Evolutionary conservation across 2,888 invertebrate genomes (phyloP).

Genomic region (Drosophila diplacantha): DNA sequence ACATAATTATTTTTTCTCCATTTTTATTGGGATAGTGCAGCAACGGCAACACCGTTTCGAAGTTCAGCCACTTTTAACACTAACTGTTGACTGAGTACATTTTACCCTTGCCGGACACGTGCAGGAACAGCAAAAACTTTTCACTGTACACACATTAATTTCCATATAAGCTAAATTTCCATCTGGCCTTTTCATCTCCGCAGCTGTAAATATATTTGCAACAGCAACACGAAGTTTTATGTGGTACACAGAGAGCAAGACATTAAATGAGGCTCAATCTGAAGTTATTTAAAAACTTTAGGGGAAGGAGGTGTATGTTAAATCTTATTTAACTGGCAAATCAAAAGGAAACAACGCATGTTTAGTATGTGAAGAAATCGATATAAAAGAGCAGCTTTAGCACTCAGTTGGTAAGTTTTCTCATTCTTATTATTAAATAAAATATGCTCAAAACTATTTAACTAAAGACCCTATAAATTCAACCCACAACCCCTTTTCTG

Average conservation of each 20-base stretch:
- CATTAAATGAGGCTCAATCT: neutral
- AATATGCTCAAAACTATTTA: too few relatives aligned
- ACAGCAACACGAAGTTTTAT: conserved; percentile 18
- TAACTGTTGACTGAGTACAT: conserved; percentile 36
- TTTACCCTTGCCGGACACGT: conserved; percentile 39
- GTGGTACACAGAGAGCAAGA: conserved; percentile 1
- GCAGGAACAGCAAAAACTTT: conserved; percentile 32
- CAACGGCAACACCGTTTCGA: conserved; percentile 9
- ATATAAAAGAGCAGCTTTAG: neutral
- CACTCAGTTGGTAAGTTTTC: too few relatives aligned
- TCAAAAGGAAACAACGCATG: neutral
- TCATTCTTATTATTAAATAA: too few relatives aligned
- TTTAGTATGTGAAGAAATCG: neutral
- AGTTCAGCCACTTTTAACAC: conserved; percentile 12
- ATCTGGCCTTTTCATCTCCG: conserved; percentile 41
- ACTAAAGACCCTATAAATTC: too few relatives aligned
- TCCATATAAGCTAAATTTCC: conserved; percentile 50
- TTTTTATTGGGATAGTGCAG: neutral
- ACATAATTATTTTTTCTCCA: neutral
- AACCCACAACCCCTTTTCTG: too few relatives aligned
- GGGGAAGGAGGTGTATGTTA: too few relatives aligned
- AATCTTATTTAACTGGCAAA: neutral
- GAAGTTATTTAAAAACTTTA: neutral
- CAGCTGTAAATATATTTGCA: conserved; percentile 36
- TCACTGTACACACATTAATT: conserved; percentile 45